Percentiles rank a stretch among this genome's conserved stretches.
phyloP scores from a whole-genome alignment of 2,888 invertebrate genomes.

The Plebejus melissa region DNA sequence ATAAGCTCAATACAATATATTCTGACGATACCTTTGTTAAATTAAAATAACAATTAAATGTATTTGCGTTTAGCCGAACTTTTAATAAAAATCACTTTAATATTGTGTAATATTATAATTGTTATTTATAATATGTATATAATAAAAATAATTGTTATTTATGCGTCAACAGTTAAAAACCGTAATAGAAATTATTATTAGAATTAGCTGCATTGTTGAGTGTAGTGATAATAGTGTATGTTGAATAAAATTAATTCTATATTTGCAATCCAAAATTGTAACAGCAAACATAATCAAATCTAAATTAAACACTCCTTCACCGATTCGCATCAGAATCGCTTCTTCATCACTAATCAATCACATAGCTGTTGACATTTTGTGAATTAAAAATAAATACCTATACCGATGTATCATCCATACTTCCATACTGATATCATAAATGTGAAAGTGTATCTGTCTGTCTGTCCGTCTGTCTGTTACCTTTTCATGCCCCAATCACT shows the following conservation, averaged over 20 bases:
- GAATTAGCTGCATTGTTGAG: background rate
- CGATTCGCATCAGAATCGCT: background rate
- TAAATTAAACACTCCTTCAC: background rate
- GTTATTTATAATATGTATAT: too few species aligned
- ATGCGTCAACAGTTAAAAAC: background rate
- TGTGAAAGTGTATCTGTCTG: too few species aligned
- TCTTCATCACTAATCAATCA: background rate
- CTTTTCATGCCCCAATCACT: too few species aligned
- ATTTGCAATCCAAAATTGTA: background rate
- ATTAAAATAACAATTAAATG: too few species aligned
- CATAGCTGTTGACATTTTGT: background rate
- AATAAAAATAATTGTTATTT: background rate
- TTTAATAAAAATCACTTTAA: background rate
- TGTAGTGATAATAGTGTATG: background rate
- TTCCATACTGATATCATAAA: too few species aligned
- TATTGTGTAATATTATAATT: too few species aligned
- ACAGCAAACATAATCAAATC: background rate
- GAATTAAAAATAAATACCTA: constrained; percentile 1
- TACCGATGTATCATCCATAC: background rate
- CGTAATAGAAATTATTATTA: background rate
- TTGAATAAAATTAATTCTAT: background rate
- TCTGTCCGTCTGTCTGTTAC: too few species aligned
- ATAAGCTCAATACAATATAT: too few species aligned
- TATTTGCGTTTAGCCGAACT: too few species aligned
- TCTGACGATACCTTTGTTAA: too few species aligned